These are phyloP conservation scores for Harmothoe impar DNA, from an alignment of 2,888 invertebrate species.

Conservation along the genomic window DNA sequence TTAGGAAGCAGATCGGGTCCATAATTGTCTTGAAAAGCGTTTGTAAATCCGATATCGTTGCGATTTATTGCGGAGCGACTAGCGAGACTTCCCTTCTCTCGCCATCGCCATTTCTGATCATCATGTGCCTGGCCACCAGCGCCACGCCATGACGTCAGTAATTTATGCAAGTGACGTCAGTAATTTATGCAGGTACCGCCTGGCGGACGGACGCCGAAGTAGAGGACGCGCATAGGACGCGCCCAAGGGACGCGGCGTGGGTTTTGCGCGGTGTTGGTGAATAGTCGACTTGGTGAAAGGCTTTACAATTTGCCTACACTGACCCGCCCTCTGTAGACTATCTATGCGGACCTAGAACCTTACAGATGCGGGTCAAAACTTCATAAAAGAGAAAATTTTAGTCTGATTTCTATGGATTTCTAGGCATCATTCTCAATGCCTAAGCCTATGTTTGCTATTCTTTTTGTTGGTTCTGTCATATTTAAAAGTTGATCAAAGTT, in stretches of 20 bases:
- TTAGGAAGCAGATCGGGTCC: constrained; percentile 11
- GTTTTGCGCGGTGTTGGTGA: too few species aligned
- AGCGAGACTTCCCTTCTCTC: constrained; percentile 48
- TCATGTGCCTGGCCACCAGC: constrained; percentile 52
- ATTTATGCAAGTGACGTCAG: constrained; percentile 34
- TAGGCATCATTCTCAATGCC: too few species aligned
- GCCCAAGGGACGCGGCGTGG: not conserved
- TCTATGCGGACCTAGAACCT: too few species aligned
- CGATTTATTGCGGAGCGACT: constrained; percentile 51
- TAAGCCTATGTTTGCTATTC: too few species aligned
- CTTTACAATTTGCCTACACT: too few species aligned
- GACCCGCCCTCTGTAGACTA: too few species aligned
- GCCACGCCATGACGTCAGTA: constrained; percentile 47
- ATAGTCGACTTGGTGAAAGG: too few species aligned
- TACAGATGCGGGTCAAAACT: too few species aligned
- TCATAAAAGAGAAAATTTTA: too few species aligned
- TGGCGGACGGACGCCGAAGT: not conserved
- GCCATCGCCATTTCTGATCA: constrained; percentile 60
- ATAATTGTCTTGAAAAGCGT: constrained; percentile 32
- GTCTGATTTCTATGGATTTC: too few species aligned
- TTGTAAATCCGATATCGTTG: constrained; percentile 61
- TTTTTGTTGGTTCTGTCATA: too few species aligned
- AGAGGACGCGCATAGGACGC: not conserved
- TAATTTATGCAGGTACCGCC: constrained; percentile 1
- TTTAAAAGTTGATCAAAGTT: too few species aligned